Base-by-base conservation (phyloP, 2,113 vertebrate species). In the Lipotes vexillifer region DNA sequence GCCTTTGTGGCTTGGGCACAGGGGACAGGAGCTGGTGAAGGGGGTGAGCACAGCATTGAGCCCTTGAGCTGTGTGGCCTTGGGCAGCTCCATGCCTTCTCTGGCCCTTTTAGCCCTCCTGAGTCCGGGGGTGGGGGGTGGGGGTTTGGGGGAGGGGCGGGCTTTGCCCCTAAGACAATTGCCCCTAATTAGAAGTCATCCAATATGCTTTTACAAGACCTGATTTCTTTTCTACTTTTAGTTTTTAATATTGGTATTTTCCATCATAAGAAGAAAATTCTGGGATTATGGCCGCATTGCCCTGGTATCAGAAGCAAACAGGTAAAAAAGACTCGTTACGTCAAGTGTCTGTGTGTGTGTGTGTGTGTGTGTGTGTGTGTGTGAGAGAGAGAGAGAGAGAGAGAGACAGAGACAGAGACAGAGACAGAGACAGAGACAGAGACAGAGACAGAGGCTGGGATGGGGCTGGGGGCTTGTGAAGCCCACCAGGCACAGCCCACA, bases 221-320 rank as follows among this genome's bases (percentile, higher is more conserved):
- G 31, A 68, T 98, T 93, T 97, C 8, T 96, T 98, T 97, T 97
- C 68, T 90, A 11, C 81, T 94, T 85, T 33, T 97, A 99, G 99
- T 15, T 99, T 90, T 98, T 99, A 98, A 98, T 99, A 93, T 59
- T 98, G 15, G 17, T 99, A 46, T 99, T 99, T 98, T 98, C 99
- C 13, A 3, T 99, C 89, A 99, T 99, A 98, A 99, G 99, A 97
- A 99, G 98, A 97, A 99, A 97, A 93, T 99, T 99, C 97, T 99
- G 99, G 99, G 99, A 99, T 98, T 99, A 99, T 0, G 99, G 99
- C 41, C 99, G 99, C 38, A 98, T 99, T 75, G 99, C 99, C 4
- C 97, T 99, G 90, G 99, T 99, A 5, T 99, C 99, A 59, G 99
- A 99, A 97, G 96, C 78, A 20, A 98, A 98, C 86, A 99, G 99